Evolutionary conservation across 1,140 invertebrate genomes (phyloP).

Genomic region (Drosophila eugracilis): DNA sequence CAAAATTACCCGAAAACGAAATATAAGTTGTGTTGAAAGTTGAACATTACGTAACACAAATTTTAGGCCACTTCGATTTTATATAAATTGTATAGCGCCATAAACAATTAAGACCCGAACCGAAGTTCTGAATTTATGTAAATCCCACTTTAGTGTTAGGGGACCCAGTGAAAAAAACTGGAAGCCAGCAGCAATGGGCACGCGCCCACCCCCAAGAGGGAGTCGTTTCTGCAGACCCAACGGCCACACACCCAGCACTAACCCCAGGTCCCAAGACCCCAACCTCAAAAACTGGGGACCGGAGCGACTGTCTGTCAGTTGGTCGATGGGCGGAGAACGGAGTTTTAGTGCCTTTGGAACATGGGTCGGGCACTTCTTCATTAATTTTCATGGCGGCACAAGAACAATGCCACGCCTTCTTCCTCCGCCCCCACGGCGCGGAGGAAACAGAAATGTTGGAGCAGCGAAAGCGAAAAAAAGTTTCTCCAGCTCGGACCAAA

Average conservation of each 20-base stretch:
- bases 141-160: conserved; percentile 25
- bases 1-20: no score
- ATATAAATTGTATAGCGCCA: background rate
- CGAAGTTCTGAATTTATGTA: conserved; percentile 21
- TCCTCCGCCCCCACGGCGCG: conserved; percentile 31
- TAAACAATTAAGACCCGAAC: conserved; percentile 1
- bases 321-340: conserved; percentile 31
- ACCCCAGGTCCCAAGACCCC: background rate
- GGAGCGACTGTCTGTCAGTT: conserved; percentile 43
- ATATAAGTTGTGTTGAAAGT: background rate
- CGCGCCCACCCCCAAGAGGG: conserved; percentile 37
- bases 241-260: conserved; percentile 36
- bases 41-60: background rate
- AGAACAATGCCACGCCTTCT: conserved; percentile 72
- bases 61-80: background rate
- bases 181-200: conserved; percentile 22
- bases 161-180: conserved; percentile 28
- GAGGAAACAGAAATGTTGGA: conserved; percentile 68
- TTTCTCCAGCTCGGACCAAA: conserved; percentile 72
- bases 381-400: conserved; percentile 83
- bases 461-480: conserved; percentile 59
- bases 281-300: conserved; percentile 22
- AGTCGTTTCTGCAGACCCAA: conserved; percentile 1
- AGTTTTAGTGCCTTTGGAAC: conserved; percentile 74
- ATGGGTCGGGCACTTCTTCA: conserved; percentile 82